phyloP scores from a whole-genome alignment of 2,797 vertebrate genomes.

The Gephyroberyx darwinii region DNA sequence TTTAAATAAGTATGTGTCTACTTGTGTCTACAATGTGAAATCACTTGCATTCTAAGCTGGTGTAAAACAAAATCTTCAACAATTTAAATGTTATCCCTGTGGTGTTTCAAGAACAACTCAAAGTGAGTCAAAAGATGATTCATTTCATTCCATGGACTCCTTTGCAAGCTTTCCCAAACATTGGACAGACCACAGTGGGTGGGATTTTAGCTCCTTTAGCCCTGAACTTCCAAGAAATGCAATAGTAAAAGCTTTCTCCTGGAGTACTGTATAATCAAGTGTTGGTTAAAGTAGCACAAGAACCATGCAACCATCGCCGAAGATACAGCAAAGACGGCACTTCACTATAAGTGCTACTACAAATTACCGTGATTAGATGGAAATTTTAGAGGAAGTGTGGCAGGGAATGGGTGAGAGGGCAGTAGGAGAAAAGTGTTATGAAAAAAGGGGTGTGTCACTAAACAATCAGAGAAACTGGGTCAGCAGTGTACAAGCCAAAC shows the following conservation, averaged over 20 bases:
- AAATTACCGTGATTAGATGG: constrained; percentile 18
- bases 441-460: constrained; percentile 56
- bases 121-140: background rate
- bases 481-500: constrained; percentile 47
- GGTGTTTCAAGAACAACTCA: too few relatives aligned
- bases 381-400: constrained; percentile 31
- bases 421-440: constrained; percentile 29
- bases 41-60: background rate
- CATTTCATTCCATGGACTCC: too few relatives aligned
- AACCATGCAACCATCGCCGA: background rate
- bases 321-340: background rate
- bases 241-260: background rate
- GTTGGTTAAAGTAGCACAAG: background rate
- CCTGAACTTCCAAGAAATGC: background rate
- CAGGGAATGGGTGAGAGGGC: constrained; percentile 32
- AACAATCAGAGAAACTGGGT: constrained; percentile 64
- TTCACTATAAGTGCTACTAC: constrained; percentile 1
- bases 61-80: too few relatives aligned
- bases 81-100: too few relatives aligned
- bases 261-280: background rate
- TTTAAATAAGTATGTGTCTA: constrained; percentile 2
- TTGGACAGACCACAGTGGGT: background rate
- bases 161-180: too few relatives aligned
- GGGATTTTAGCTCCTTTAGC: background rate
- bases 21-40: background rate